Conservation (phyloP, 2,888 invertebrate genomes). For the Stenolophus ochropezus region DNA sequence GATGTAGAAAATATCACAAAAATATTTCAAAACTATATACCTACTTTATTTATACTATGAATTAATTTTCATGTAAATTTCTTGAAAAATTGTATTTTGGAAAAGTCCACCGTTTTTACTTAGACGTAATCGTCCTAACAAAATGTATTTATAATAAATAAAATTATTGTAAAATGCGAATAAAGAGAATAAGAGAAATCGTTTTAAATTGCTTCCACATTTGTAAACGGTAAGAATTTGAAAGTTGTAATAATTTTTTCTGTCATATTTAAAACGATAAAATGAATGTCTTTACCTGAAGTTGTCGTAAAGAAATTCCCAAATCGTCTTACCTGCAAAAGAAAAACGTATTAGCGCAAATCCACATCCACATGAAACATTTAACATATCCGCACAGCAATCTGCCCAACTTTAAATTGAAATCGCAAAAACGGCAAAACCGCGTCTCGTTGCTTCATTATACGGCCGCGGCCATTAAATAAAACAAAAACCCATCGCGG, state of each 20-base stretch:
- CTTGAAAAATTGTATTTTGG: too few relatives aligned
- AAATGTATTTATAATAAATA: too few relatives aligned
- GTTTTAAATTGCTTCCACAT: too few relatives aligned
- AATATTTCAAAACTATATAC: too few relatives aligned
- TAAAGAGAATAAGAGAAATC: too few relatives aligned
- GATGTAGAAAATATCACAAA: too few relatives aligned
- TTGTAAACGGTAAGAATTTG: too few relatives aligned
- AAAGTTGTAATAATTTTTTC: neutral
- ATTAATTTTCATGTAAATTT: too few relatives aligned
- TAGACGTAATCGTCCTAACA: too few relatives aligned
- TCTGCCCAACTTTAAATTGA: slow-evolving; percentile 3
- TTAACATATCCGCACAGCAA: slow-evolving; percentile 23
- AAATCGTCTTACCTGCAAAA: slow-evolving; percentile 21
- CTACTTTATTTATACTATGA: too few relatives aligned
- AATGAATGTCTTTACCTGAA: neutral
- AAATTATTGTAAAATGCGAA: too few relatives aligned
- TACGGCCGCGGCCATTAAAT: neutral
- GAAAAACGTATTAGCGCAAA: slow-evolving; percentile 18
- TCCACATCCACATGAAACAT: neutral
- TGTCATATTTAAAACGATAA: neutral
- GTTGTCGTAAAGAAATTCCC: neutral
- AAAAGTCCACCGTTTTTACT: too few relatives aligned
- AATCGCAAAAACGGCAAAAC: slow-evolving; percentile 14
- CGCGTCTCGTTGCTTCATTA: neutral
- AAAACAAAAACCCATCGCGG: slow-evolving; percentile 11